Evolutionary conservation across 2,888 invertebrate genomes (phyloP).

Genomic region (Litoditis marina): DNA sequence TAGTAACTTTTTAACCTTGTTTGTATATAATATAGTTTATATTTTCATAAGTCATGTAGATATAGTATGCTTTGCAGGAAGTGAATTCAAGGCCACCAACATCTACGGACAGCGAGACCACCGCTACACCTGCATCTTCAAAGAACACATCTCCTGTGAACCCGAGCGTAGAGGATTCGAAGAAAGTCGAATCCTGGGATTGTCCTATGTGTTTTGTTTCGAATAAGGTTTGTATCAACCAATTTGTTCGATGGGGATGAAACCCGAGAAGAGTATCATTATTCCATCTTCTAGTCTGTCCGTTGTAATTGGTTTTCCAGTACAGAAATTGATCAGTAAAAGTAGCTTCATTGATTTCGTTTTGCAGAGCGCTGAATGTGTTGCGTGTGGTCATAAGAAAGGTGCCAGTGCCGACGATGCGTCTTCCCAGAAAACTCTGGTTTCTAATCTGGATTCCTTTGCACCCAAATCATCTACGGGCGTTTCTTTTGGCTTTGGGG

Average conservation of each 20-base stretch:
- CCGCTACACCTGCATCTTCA: neutral
- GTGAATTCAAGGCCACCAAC: neutral
- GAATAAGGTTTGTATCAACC: conserved; percentile 13
- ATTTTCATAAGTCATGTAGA: neutral
- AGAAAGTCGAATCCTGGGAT: conserved; percentile 4
- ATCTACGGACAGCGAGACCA: neutral
- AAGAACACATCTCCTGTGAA: neutral
- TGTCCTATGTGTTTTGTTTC: conserved; percentile 7
- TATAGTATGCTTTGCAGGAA: neutral
- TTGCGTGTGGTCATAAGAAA: conserved; percentile 2
- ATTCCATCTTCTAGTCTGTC: too few species aligned
- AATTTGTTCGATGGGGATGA: too few species aligned
- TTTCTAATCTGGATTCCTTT: neutral
- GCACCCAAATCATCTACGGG: neutral
- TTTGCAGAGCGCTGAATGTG: conserved; percentile 3
- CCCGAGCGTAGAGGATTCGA: neutral
- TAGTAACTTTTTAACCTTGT: too few species aligned
- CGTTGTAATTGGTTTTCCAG: too few species aligned
- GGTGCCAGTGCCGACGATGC: neutral
- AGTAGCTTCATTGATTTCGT: too few species aligned
- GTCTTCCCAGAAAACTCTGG: neutral
- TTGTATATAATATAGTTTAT: too few species aligned
- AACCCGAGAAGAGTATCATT: too few species aligned
- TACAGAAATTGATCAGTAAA: too few species aligned
- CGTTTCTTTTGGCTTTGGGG: neutral